Conservation (phyloP, 2,797 vertebrate genomes). For the Xyrichtys novacula region DNA sequence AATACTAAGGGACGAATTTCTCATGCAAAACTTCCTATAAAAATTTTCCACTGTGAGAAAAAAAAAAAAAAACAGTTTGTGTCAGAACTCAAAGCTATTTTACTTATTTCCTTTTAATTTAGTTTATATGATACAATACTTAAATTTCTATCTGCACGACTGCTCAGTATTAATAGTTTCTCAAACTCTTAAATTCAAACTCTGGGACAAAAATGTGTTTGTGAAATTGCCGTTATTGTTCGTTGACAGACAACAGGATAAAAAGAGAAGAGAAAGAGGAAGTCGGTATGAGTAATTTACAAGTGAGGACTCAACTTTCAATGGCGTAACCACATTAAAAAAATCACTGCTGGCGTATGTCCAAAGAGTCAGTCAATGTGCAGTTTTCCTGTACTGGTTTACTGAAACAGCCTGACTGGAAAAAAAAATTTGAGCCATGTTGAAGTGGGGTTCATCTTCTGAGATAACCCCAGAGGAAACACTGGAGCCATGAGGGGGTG, state of each 20-base stretch:
- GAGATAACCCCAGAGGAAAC: constrained; percentile 25
- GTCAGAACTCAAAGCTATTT: no score
- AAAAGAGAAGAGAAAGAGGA: neutral
- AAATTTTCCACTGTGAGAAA: no score
- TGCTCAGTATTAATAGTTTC: no score
- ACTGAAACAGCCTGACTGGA: neutral
- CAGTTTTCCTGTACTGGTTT: neutral
- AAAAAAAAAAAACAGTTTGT: no score
- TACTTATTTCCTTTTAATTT: no score
- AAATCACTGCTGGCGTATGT: no score
- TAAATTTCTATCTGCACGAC: no score
- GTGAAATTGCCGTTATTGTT: neutral
- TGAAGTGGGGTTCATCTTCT: constrained; percentile 31
- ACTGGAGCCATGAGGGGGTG: constrained; percentile 10
- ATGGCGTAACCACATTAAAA: neutral
- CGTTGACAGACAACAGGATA: neutral
- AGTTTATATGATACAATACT: no score
- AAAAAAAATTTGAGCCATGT: neutral
- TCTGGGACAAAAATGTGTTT: neutral
- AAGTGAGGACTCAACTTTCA: neutral
- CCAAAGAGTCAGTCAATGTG: neutral
- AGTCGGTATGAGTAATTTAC: neutral
- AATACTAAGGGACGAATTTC: neutral
- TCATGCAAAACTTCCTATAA: no score
- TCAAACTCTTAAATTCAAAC: neutral